These are phyloP conservation scores for Rattus rattus DNA, from an alignment of 2,113 vertebrate species.

Conservation along the genomic window DNA sequence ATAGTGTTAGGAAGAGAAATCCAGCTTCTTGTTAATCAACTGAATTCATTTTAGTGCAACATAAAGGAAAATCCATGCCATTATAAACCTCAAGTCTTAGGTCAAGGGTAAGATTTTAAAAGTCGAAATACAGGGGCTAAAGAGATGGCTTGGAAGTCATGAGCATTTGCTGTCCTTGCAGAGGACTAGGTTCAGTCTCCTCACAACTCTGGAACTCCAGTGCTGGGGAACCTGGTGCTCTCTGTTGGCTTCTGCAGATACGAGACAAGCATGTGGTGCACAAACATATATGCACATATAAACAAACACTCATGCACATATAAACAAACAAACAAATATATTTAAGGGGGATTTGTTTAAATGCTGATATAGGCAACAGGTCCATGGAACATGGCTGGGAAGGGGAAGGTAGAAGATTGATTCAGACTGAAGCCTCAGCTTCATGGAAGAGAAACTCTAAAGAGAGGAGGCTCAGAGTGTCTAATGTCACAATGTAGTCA, in stretches of 20 bases:
- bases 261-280: background rate
- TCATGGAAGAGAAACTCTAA: background rate
- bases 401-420: background rate
- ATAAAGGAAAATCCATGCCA: background rate
- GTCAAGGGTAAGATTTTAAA: background rate
- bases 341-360: slow-evolving; percentile 2
- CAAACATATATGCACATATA: background rate
- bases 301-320: background rate
- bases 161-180: background rate
- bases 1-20: background rate
- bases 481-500: background rate
- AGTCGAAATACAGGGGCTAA: too few species aligned
- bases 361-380: background rate
- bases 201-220: background rate
- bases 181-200: background rate
- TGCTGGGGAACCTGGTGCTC: background rate
- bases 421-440: background rate
- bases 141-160: too few species aligned
- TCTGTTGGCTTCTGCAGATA: background rate
- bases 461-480: background rate
- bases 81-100: background rate
- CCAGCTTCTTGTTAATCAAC: background rate
- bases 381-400: background rate
- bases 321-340: background rate
- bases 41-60: slow-evolving; percentile 16